Conservation (phyloP, 2,113 vertebrate genomes). For the Silurus meridionalis region DNA sequence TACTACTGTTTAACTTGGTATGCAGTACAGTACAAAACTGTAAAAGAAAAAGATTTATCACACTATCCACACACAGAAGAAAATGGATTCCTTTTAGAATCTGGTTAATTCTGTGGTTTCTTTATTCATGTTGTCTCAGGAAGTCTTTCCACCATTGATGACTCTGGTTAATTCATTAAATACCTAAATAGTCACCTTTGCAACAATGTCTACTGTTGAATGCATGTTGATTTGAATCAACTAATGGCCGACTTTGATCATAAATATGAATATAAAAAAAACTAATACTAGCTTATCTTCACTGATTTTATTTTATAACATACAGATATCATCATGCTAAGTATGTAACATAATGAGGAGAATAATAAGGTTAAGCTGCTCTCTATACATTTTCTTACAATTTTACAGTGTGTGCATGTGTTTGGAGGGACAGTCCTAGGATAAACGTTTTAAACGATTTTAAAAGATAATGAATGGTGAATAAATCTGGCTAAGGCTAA, state of each 20-base stretch:
- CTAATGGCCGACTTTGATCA: background rate
- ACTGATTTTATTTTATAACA: background rate
- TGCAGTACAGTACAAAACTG: background rate
- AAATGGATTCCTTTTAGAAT: background rate
- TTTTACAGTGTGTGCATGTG: background rate
- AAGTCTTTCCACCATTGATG: background rate
- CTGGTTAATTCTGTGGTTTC: background rate
- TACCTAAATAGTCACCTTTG: background rate
- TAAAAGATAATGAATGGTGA: background rate
- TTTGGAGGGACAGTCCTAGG: background rate
- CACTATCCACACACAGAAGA: background rate
- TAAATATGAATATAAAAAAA: background rate
- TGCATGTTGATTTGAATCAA: background rate
- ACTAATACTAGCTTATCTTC: background rate
- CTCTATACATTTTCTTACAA: background rate
- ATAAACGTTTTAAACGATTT: background rate
- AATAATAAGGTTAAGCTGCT: background rate
- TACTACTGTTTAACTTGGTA: background rate
- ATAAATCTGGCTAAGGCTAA: background rate
- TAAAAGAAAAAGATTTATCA: background rate
- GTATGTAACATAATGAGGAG: background rate
- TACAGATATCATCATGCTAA: background rate
- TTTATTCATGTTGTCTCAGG: background rate
- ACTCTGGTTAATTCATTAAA: background rate
- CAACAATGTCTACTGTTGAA: background rate